These are phyloP conservation scores for Centropyge bicolor DNA, from an alignment of 2,797 vertebrate genomes.

Conservation along the genomic window DNA sequence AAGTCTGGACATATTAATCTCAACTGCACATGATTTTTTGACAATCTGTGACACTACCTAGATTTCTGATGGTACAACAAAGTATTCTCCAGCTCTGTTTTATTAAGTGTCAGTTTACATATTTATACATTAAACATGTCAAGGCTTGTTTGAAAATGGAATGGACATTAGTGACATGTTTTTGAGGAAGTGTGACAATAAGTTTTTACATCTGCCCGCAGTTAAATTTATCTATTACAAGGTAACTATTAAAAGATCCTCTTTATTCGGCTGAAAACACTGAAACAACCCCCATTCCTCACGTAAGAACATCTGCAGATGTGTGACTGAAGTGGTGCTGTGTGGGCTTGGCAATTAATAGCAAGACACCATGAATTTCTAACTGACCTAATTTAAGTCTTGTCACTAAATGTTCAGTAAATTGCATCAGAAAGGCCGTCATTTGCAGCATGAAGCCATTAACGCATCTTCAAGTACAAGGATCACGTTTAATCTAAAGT, in stretches of 20 bases:
- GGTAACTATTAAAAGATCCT: constrained; percentile 24
- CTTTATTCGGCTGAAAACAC: constrained; percentile 10
- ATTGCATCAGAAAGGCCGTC: constrained; percentile 13
- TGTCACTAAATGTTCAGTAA: constrained; percentile 11
- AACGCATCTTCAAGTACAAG: constrained; percentile 14
- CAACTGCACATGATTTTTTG: neutral
- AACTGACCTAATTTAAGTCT: constrained; percentile 20
- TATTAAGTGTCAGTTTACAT: constrained; percentile 1
- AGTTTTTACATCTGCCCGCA: neutral
- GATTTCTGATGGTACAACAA: neutral
- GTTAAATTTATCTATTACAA: constrained; percentile 20
- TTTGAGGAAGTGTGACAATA: neutral
- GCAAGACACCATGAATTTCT: constrained; percentile 10
- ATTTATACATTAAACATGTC: constrained; percentile 13
- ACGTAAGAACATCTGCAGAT: neutral
- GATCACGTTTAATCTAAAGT: constrained; percentile 22
- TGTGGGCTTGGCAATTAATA: constrained; percentile 5
- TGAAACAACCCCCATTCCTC: neutral
- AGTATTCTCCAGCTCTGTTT: neutral
- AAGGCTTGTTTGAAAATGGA: constrained; percentile 6
- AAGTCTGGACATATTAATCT: neutral
- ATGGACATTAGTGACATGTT: neutral
- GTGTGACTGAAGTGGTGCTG: neutral
- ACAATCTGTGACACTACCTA: neutral
- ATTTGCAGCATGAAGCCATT: constrained; percentile 15